Conservation (phyloP, 1,140 invertebrate species). For the Grapholita molesta region DNA sequence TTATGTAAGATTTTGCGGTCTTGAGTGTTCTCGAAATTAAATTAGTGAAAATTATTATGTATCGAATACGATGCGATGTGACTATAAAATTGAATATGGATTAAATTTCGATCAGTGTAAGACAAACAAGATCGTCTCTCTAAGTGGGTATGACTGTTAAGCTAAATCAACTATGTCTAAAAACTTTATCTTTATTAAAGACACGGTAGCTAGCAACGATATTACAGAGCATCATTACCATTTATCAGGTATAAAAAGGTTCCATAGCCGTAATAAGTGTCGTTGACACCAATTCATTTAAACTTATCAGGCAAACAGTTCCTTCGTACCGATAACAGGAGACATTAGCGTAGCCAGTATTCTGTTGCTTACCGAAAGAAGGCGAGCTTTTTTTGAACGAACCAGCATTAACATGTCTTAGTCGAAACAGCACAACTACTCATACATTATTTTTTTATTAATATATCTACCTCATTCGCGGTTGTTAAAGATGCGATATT, state of each 20-base stretch:
- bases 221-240: neutral
- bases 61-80: neutral
- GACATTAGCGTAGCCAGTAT: neutral
- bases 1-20: no score
- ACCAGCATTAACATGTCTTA: neutral
- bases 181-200: neutral
- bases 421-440: neutral
- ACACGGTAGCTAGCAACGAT: neutral
- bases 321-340: neutral
- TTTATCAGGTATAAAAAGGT: constrained; percentile 9
- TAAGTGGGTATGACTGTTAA: neutral
- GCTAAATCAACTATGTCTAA: neutral
- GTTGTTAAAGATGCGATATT: no score
- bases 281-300: constrained; percentile 2
- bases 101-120: neutral
- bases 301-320: constrained; percentile 15
- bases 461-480: no score
- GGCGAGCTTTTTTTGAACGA: neutral
- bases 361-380: neutral
- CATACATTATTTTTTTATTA: no score
- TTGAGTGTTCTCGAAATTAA: no score
- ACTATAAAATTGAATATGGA: neutral
- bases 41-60: no score
- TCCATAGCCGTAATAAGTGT: neutral
- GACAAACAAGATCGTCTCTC: neutral